These are phyloP conservation scores for Drosophila tropicalis DNA, from an alignment of 1,140 invertebrate genomes.

Conservation along the genomic window DNA sequence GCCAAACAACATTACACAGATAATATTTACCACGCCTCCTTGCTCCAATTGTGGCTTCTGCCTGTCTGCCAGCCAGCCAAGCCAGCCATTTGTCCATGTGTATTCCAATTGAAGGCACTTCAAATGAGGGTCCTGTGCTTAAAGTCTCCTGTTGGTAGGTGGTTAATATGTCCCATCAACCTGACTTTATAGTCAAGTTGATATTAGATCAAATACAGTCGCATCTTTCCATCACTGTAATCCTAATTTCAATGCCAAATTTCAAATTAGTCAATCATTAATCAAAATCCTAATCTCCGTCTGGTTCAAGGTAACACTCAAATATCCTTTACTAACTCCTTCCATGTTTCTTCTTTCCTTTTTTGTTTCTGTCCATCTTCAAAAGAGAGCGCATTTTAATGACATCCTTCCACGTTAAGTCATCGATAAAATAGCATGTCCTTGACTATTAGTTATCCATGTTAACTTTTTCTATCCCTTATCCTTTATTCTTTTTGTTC, in stretches of 20 bases:
- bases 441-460: constrained; percentile 43
- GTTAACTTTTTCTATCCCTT: constrained; percentile 30
- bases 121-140: constrained; percentile 36
- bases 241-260: not conserved
- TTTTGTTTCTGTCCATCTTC: not conserved
- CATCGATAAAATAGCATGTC: constrained; percentile 48
- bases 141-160: constrained; percentile 24
- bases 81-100: constrained; percentile 8
- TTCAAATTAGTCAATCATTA: not conserved
- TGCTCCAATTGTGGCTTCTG: constrained; percentile 14
- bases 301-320: not conserved
- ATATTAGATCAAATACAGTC: too few species aligned
- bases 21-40: constrained; percentile 62
- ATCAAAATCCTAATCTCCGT: not conserved
- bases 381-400: constrained; percentile 26
- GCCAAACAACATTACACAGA: constrained; percentile 64
- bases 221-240: not conserved
- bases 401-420: constrained; percentile 33
- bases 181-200: not conserved
- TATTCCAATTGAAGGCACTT: constrained; percentile 15
- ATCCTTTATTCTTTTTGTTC: not conserved
- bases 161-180: constrained; percentile 21
- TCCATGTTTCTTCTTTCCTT: not conserved
- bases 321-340: not conserved
- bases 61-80: not conserved